Evolutionary conservation across 1,140 invertebrate species (phyloP).

Genomic region (Euglossa dilemma): DNA sequence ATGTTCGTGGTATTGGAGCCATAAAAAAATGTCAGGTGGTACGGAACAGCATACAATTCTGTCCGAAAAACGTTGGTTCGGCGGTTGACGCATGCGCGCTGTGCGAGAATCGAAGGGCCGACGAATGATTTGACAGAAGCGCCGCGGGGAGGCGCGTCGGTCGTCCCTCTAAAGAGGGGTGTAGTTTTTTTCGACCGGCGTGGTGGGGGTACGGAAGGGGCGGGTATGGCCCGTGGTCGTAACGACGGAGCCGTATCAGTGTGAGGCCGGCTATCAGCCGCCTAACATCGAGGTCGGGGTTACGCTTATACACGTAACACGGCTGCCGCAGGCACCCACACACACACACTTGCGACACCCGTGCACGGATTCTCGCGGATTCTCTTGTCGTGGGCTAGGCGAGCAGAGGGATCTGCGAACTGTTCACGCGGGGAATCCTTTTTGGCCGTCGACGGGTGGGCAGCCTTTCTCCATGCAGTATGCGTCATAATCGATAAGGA

Average conservation of each 20-base stretch:
- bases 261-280: conserved; percentile 81
- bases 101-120: conserved; percentile 21
- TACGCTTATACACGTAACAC: conserved; percentile 61
- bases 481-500: conserved; percentile 71
- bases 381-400: conserved; percentile 6
- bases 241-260: conserved; percentile 71
- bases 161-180: conserved; percentile 56
- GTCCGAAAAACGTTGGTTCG: background rate
- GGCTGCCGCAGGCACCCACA: conserved; percentile 55
- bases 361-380: conserved; percentile 35
- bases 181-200: conserved; percentile 57
- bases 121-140: conserved; percentile 23
- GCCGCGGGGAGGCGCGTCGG: conserved; percentile 27
- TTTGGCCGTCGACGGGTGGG: conserved; percentile 43
- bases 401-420: conserved; percentile 34
- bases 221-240: conserved; percentile 56
- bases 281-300: conserved; percentile 76
- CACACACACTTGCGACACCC: conserved; percentile 30
- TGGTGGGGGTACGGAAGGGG: conserved; percentile 41
- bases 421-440: conserved; percentile 36
- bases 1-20: background rate
- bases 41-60: no score
- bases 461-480: conserved; percentile 54
- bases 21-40: conserved; percentile 1
- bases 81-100: background rate